phyloP scores from a whole-genome alignment of 2,797 vertebrate species.

The Rhinogobio ventralis region DNA sequence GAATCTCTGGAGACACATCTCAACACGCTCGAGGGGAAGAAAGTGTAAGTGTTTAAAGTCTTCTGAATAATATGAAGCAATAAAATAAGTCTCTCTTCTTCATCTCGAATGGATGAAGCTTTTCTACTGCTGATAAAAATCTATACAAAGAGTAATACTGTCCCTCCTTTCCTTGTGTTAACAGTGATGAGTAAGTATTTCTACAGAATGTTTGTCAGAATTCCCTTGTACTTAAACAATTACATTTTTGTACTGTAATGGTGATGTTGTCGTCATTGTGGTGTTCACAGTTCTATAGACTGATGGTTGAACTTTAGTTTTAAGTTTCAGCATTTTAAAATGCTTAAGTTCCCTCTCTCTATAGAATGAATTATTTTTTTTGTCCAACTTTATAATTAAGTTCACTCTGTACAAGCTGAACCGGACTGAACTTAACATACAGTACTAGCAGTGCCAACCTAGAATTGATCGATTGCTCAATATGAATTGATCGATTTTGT shows the following conservation, averaged over 20 bases:
- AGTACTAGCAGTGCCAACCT: not conserved
- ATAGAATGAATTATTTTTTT: slow-evolving; percentile 54
- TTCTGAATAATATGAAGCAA: not conserved
- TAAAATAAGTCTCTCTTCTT: not conserved
- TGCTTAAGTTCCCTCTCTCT: slow-evolving; percentile 40
- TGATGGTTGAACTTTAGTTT: slow-evolving; percentile 56
- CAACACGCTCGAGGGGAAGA: slow-evolving; percentile 97
- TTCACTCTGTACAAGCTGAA: slow-evolving; percentile 27
- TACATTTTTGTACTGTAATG: slow-evolving; percentile 2
- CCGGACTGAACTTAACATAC: slow-evolving; percentile 37
- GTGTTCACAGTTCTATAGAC: slow-evolving; percentile 61
- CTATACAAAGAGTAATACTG: slow-evolving; percentile 21
- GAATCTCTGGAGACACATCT: slow-evolving; percentile 98
- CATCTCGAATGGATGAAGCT: not conserved
- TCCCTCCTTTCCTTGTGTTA: slow-evolving; percentile 48
- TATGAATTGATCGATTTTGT: slow-evolving; percentile 20
- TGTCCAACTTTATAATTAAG: slow-evolving; percentile 51
- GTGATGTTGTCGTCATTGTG: slow-evolving; percentile 25
- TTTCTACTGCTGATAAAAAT: not conserved
- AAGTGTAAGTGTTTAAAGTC: slow-evolving; percentile 81
- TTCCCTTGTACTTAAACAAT: slow-evolving; percentile 5
- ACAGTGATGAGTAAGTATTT: slow-evolving; percentile 66
- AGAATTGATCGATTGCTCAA: slow-evolving; percentile 13
- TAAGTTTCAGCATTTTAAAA: not conserved
- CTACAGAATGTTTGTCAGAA: not conserved